Conservation (phyloP, 2,797 vertebrate genomes). For the Spinus pinus region DNA sequence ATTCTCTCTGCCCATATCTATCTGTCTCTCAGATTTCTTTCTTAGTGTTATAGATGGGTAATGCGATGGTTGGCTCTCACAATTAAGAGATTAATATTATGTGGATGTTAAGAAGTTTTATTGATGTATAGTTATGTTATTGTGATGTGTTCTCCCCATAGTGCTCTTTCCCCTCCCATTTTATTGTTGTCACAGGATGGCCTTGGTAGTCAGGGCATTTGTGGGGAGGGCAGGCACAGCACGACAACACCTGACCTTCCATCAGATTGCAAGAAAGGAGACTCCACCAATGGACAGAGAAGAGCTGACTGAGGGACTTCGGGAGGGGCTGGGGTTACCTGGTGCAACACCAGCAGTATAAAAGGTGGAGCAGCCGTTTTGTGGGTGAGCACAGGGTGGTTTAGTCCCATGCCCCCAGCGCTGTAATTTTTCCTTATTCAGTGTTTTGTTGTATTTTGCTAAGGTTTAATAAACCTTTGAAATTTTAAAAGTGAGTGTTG, state of each 20-base stretch:
- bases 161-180: neutral
- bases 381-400: rapidly evolving
- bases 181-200: neutral
- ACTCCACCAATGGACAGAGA: rapidly evolving
- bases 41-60: neutral
- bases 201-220: neutral
- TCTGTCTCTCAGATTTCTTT: neutral
- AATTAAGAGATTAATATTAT: neutral
- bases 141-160: neutral
- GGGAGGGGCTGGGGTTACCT: neutral
- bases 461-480: neutral
- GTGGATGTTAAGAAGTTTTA: neutral
- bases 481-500: neutral
- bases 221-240: neutral
- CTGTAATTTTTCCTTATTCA: neutral
- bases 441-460: neutral
- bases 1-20: neutral
- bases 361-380: neutral
- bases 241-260: neutral
- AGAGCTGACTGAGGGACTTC: neutral
- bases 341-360: neutral
- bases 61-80: neutral
- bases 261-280: neutral
- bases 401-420: neutral
- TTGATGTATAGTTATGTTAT: neutral